Evolutionary conservation across 2,113 vertebrate genomes (phyloP).

Genomic region (Cathartes aura): DNA sequence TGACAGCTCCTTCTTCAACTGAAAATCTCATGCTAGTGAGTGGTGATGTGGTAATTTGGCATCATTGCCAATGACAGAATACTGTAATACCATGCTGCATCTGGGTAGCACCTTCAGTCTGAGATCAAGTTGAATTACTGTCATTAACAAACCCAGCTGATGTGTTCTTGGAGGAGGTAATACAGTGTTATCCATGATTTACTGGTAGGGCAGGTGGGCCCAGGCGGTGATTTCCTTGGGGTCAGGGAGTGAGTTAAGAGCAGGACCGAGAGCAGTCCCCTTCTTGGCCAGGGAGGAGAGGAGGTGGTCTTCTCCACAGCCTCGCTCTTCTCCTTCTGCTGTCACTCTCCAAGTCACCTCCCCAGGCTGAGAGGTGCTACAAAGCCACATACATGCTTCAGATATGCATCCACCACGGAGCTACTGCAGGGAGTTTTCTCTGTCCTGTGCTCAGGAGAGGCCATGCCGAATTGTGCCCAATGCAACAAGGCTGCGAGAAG

Average conservation of each 20-base stretch:
- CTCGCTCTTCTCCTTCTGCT: not conserved
- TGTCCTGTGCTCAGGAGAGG: not conserved
- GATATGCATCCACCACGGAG: accelerated
- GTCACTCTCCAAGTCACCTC: not conserved
- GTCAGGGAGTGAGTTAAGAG: not conserved
- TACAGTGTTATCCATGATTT: not conserved
- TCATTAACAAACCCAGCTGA: not conserved
- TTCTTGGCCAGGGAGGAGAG: not conserved
- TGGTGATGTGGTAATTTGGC: not conserved
- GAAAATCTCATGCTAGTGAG: not conserved
- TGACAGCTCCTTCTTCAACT: not conserved
- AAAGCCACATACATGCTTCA: not conserved
- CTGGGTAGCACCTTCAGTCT: not conserved
- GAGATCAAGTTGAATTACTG: not conserved
- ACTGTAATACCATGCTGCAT: not conserved
- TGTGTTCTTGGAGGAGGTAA: not conserved
- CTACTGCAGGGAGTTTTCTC: not conserved
- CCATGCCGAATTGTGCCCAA: not conserved
- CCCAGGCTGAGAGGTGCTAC: not conserved
- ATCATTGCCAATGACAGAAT: not conserved
- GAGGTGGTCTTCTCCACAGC: not conserved
- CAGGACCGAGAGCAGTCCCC: not conserved
- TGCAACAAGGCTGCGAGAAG: not conserved
- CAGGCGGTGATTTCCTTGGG: not conserved
- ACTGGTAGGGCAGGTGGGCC: not conserved